A percentile compares a stretch with the other conserved stretches of the same genome.
Evolutionary conservation across 2,797 vertebrate genomes (phyloP).

Genomic region (Buceros bicornis): DNA sequence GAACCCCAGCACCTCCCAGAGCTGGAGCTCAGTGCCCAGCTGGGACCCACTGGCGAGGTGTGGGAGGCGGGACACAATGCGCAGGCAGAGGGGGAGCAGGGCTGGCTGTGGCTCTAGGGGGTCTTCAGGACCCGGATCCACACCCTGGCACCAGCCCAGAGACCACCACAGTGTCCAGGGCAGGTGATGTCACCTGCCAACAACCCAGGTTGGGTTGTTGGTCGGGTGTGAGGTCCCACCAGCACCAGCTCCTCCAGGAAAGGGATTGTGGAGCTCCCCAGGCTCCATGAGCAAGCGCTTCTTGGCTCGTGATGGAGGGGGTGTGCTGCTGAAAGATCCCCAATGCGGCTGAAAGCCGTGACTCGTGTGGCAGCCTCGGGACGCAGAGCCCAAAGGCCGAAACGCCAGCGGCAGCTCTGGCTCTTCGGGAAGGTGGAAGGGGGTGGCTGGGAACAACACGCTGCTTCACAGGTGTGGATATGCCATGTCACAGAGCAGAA

Average conservation of each 20-base stretch:
- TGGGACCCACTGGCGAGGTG: neutral
- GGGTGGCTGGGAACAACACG: rapidly evolving
- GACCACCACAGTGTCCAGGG: rapidly evolving
- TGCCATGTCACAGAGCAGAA: neutral
- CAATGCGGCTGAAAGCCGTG: neutral
- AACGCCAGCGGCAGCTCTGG: neutral
- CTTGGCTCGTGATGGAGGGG: neutral
- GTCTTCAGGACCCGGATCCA: neutral
- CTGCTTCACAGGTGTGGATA: neutral
- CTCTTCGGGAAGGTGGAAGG: neutral
- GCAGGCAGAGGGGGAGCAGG: neutral
- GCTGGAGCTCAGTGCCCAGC: neutral
- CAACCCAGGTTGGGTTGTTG: no score
- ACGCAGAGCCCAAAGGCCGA: neutral
- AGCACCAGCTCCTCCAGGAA: neutral
- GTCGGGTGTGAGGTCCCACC: neutral
- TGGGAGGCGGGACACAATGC: rapidly evolving
- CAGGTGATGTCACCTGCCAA: neutral
- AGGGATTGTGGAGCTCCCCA: neutral
- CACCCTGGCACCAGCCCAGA: neutral
- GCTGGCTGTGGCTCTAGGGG: neutral
- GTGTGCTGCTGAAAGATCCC: neutral
- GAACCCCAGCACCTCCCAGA: neutral
- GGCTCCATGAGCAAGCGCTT: neutral
- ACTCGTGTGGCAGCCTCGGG: neutral